Conservation (phyloP, 2,888 invertebrate genomes). For the Xylocampa areola region DNA sequence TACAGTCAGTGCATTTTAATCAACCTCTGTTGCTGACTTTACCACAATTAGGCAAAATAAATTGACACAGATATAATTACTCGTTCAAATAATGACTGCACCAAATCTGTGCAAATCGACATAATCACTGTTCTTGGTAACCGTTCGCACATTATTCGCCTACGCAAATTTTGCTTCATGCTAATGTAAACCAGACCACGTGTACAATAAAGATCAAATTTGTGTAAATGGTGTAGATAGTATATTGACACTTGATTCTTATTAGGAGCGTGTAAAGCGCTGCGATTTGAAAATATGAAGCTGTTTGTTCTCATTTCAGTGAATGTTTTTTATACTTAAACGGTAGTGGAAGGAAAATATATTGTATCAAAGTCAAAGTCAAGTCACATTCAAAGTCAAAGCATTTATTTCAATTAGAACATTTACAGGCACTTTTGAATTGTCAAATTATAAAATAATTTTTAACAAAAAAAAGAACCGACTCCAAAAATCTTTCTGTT, state of each 20-base stretch:
- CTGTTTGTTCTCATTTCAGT: slow-evolving; percentile 22
- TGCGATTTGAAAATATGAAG: slow-evolving; percentile 18
- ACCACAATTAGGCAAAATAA: no score
- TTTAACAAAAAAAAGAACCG: no score
- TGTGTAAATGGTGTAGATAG: background rate
- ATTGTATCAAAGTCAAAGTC: no score
- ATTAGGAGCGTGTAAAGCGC: slow-evolving; percentile 11
- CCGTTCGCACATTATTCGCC: slow-evolving; percentile 4
- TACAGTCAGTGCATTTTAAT: no score
- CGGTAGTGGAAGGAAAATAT: slow-evolving; percentile 26
- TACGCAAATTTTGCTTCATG: slow-evolving; percentile 12
- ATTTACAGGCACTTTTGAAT: no score
- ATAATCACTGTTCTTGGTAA: slow-evolving; percentile 43
- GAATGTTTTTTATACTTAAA: slow-evolving; percentile 11
- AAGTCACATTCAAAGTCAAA: no score
- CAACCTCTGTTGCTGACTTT: no score
- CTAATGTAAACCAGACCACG: background rate
- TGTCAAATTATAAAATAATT: no score
- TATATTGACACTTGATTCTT: slow-evolving; percentile 1
- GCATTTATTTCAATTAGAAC: no score
- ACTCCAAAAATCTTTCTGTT: no score
- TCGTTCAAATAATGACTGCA: slow-evolving; percentile 14
- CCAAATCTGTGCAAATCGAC: slow-evolving; percentile 37
- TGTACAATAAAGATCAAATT: slow-evolving; percentile 4
- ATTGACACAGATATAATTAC: no score